Percentiles rank a stretch among this genome's conserved stretches.
These are phyloP conservation scores for Lagodon rhomboides DNA, from an alignment of 2,797 vertebrate species.

Conservation along the genomic window DNA sequence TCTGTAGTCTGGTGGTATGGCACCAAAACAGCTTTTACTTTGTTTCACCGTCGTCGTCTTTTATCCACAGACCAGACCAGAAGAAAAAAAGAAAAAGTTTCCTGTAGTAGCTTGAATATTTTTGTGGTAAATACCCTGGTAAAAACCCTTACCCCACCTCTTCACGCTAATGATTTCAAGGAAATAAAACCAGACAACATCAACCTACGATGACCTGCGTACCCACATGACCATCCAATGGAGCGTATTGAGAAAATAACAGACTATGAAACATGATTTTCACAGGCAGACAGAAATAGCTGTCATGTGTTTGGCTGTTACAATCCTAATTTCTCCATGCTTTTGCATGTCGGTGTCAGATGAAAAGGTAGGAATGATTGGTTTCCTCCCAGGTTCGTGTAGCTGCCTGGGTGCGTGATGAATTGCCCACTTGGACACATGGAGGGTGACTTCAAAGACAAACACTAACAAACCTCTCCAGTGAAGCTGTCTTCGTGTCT, in stretches of 20 bases:
- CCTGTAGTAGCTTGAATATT: not conserved
- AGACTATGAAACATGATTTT: conserved; percentile 3
- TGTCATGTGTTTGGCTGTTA: conserved; percentile 5
- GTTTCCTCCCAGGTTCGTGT: not conserved
- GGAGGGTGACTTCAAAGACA: conserved; percentile 29
- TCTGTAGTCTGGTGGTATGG: no score
- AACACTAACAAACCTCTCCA: conserved; percentile 19
- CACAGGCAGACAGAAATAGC: conserved; percentile 3
- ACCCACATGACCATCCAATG: not conserved
- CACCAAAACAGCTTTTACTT: no score
- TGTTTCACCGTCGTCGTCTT: no score
- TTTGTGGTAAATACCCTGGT: not conserved
- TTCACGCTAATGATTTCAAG: not conserved
- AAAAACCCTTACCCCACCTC: not conserved
- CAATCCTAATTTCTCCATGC: not conserved
- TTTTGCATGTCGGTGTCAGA: conserved; percentile 4
- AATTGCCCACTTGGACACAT: conserved; percentile 16
- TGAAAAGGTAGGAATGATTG: conserved; percentile 1
- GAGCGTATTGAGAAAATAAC: conserved; percentile 10
- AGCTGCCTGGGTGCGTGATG: conserved; percentile 24
- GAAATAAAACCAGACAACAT: not conserved
- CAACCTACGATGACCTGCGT: not conserved
- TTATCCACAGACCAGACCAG: no score
- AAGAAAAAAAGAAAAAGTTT: no score
- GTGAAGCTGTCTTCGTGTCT: conserved; percentile 28